A percentile compares a stretch with the other conserved stretches of the same genome.
phyloP scores from a whole-genome alignment of 2,888 invertebrate species.

The Lithophane ornitopus region DNA sequence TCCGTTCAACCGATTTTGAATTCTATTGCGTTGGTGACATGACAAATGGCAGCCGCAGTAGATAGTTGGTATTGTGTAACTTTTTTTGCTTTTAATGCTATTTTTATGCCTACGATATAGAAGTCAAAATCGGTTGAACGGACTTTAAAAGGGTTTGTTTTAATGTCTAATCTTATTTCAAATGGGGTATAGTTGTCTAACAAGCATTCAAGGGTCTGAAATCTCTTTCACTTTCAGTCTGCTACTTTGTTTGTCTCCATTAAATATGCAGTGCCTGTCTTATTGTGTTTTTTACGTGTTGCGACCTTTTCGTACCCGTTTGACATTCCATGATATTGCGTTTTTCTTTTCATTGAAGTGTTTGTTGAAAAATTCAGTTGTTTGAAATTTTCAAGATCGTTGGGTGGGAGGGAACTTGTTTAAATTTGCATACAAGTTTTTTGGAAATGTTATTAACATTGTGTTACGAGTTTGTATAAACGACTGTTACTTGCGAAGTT shows the following conservation, averaged over 20 bases:
- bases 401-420: slow-evolving; percentile 9
- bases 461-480: slow-evolving; percentile 23
- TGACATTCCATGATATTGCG: slow-evolving; percentile 37
- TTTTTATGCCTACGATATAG: too few relatives aligned
- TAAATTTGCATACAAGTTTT: slow-evolving; percentile 29
- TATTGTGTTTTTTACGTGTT: slow-evolving; percentile 23
- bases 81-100: too few relatives aligned
- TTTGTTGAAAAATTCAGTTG: slow-evolving; percentile 39
- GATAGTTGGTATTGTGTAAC: too few relatives aligned
- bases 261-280: slow-evolving; percentile 38
- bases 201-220: slow-evolving; percentile 24
- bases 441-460: slow-evolving; percentile 22
- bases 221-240: slow-evolving; percentile 28
- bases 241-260: slow-evolving; percentile 19
- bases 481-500: slow-evolving; percentile 39
- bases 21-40: too few relatives aligned
- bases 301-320: slow-evolving; percentile 43
- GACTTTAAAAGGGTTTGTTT: too few relatives aligned
- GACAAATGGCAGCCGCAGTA: too few relatives aligned
- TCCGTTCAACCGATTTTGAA: too few relatives aligned
- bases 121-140: too few relatives aligned
- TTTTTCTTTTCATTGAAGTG: slow-evolving; percentile 23
- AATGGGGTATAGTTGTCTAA: slow-evolving; percentile 14
- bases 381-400: slow-evolving; percentile 39
- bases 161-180: too few relatives aligned